Percentiles rank a stretch among this genome's conserved stretches.
Conservation (phyloP, 2,113 vertebrate genomes). For the Peromyscus polionotus region DNA sequence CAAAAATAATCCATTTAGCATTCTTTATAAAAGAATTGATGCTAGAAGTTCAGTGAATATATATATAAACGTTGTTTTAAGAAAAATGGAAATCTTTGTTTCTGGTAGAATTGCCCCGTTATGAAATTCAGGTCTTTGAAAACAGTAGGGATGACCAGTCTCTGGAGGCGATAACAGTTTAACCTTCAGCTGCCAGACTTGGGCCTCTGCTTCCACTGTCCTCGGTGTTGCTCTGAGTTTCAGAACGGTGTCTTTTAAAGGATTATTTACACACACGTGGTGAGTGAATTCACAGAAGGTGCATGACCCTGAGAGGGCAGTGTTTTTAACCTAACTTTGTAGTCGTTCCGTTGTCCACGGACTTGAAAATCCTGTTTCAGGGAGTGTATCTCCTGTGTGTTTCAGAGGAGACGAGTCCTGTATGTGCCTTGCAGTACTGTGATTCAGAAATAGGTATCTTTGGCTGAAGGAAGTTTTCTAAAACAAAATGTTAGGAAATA, state of each 20-base stretch:
- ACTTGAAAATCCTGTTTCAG: slow-evolving; percentile 89
- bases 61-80: slow-evolving; percentile 33
- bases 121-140: slow-evolving; percentile 76
- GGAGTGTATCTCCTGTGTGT: slow-evolving; percentile 87
- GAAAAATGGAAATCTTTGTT: slow-evolving; percentile 61
- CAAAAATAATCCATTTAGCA: slow-evolving; percentile 56
- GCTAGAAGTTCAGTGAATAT: slow-evolving; percentile 22
- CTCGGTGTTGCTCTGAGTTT: slow-evolving; percentile 75
- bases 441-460: slow-evolving; percentile 83
- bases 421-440: slow-evolving; percentile 92
- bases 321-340: slow-evolving; percentile 89
- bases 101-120: slow-evolving; percentile 55
- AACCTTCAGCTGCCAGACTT: slow-evolving; percentile 79
- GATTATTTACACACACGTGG: slow-evolving; percentile 82
- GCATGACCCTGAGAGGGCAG: slow-evolving; percentile 85
- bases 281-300: slow-evolving; percentile 84
- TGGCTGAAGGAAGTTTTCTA: slow-evolving; percentile 83
- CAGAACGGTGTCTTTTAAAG: slow-evolving; percentile 78
- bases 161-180: slow-evolving; percentile 89
- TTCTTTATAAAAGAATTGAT: slow-evolving; percentile 74
- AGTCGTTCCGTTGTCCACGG: slow-evolving; percentile 88
- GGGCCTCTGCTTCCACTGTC: slow-evolving; percentile 69
- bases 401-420: slow-evolving; percentile 86
- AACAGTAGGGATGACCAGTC: slow-evolving; percentile 72
- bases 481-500: slow-evolving; percentile 79